Base-by-base conservation (phyloP, 2,113 vertebrate genomes). In the Puffinus mauretanicus region DNA sequence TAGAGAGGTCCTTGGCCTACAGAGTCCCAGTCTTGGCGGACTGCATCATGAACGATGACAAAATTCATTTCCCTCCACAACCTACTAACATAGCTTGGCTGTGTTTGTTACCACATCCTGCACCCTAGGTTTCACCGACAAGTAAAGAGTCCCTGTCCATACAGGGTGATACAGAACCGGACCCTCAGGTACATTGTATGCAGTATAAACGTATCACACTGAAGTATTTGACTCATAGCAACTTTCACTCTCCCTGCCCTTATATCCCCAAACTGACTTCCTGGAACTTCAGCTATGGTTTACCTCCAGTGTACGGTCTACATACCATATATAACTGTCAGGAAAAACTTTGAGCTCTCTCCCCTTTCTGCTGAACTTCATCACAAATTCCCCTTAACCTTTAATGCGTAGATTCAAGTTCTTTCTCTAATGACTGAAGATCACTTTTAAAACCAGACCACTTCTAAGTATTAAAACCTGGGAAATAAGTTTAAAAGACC, bases 361-460 rank as follows among this genome's bases (percentile, higher is more conserved):
- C 73, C 61, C 13, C 2, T 57, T 92, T 82, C 91, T 87, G 29
- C 58, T 85, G 83, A 92, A 94, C 46, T 80, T 70, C 55, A 62
- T 38, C 54, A 82, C 78, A 83, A 95, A 90, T 89, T 93, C 85
- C 82, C 58, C 66, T 91, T 70, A 88, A 84, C 29, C 36, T 95
- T 92, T 80, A 91, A 71, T 36, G 14, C 1, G 1, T 30, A 83
- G 26, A 42, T 73, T 79, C 38, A 66, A 95, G 64, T 51, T 83
- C 44, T 92, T 84, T 88, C 78, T 80, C 10, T 71, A 46, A 57
- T 42, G 77, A 72, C 32, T 57, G 70, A 93, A 77, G 67, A 77
- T 47, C 25, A 11, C 46, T 92, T 93, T 85, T 80, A 96, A 88
- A 93, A 77, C 2, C 58, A 80, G 51, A 58, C 30, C 10, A 34